Percentiles rank a stretch among this genome's conserved stretches.
Conservation (phyloP, 2,113 vertebrate genomes). For the Scomber scombrus region DNA sequence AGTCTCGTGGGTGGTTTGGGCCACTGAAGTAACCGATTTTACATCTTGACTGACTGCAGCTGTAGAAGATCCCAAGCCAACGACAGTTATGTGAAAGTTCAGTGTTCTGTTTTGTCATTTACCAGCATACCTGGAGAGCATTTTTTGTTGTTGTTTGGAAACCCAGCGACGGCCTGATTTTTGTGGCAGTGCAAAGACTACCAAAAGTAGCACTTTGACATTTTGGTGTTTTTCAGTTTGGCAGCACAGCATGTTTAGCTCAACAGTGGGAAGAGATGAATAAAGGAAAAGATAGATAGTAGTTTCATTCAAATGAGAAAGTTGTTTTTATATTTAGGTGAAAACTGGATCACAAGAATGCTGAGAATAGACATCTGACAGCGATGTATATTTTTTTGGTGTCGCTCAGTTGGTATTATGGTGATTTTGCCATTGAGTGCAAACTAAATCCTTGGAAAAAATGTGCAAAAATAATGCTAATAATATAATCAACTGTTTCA, state of each 20-base stretch:
- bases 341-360: not conserved
- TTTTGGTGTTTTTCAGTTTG: conserved; percentile 18
- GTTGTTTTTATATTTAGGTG: conserved; percentile 31
- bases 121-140: too few species aligned
- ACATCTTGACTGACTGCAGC: too few species aligned
- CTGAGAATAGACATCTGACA: conserved; percentile 14
- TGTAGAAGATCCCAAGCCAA: too few species aligned
- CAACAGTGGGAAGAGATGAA: conserved; percentile 1
- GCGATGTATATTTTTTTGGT: not conserved
- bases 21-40: too few species aligned
- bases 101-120: too few species aligned
- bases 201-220: conserved; percentile 22
- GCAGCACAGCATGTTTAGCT: conserved; percentile 8
- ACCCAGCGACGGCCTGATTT: conserved; percentile 6
- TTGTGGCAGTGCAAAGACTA: conserved; percentile 4
- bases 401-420: not conserved
- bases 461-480: conserved; percentile 4
- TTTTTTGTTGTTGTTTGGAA: not conserved
- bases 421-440: not conserved
- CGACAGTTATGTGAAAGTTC: too few species aligned
- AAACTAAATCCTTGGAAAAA: not conserved
- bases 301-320: conserved; percentile 34
- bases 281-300: conserved; percentile 6
- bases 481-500: conserved; percentile 3
- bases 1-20: too few species aligned